Base-by-base conservation (phyloP, 2,888 invertebrate genomes). In the Dolomedes plantarius region DNA sequence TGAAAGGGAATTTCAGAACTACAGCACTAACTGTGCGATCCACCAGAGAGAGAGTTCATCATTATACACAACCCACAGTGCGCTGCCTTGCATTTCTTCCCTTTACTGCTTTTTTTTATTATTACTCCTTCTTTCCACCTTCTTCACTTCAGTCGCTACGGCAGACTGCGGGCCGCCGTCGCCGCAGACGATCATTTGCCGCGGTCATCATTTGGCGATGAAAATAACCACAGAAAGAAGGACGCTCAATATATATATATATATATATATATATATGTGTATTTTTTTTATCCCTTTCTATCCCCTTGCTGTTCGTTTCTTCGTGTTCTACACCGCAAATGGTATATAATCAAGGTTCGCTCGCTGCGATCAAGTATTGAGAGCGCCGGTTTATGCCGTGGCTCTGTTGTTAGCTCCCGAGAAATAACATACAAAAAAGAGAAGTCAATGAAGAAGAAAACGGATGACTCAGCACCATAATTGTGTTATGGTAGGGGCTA, bases 121-220 rank as follows among this genome's bases (percentile, higher is more conserved):
- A n/a, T 39, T 28, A 19, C 29, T 41, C 31, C 31, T 41, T 39
- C 71, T 65, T 32, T 71, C 29, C 68, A 69, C 67, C 32, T 29
- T 19, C 23, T 32, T 29, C 46, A 28, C 64, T 29, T 39, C 71
- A 62, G 62, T 71, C 68, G 71, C 39, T 64, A 50, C 46, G 39
- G 46, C 56, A 80, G 82, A 82, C 82, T 72, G 82, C 82, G 71
- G 69, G 82, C 41, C 82, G 76, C 82, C 76, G n/a, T n/a, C n/a
- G n/a, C n/a, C n/a, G 19, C 56, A 31, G 41, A 80, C 23, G 67
- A 73, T 73, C 73, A 29, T 73, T 73, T 72, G 72, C 39, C 7
- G 50, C 39, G 56, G 56, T 56, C 56, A 56, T 23, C 56, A 46
- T 56, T 56, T 23, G 23, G 23, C 23, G 28, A 27, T n/a, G 32